A percentile compares a stretch with the other conserved stretches of the same genome.
Conservation (phyloP, 2,113 vertebrate species). For the Galeopterus variegatus region DNA sequence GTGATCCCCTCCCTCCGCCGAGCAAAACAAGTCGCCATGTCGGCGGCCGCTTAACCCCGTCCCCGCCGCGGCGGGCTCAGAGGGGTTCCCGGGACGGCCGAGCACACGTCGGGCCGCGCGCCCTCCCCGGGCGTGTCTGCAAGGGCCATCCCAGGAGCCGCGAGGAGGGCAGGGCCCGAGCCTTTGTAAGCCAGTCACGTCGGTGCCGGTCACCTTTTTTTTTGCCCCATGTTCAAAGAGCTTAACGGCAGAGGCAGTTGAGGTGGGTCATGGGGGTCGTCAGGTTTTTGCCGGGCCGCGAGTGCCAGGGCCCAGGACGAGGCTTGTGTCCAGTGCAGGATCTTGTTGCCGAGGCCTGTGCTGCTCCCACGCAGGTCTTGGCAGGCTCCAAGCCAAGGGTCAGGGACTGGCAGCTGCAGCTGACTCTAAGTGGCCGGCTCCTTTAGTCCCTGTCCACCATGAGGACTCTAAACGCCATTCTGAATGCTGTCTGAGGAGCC, state of each 20-base stretch:
- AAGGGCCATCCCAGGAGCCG: not conserved
- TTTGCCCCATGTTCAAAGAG: not conserved
- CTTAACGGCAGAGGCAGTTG: not conserved
- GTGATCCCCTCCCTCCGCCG: not conserved
- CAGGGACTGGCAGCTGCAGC: not conserved
- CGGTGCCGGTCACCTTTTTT: not conserved
- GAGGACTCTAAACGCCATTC: not conserved
- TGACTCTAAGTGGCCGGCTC: not conserved
- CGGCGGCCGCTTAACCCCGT: slow-evolving; percentile 38
- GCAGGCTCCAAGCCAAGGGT: not conserved
- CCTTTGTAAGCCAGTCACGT: not conserved
- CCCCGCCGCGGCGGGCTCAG: not conserved
- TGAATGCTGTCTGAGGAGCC: not conserved
- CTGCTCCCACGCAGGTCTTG: not conserved
- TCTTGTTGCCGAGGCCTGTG: not conserved
- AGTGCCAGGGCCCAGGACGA: not conserved
- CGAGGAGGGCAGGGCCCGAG: not conserved
- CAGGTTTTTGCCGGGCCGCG: not conserved
- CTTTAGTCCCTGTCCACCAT: not conserved
- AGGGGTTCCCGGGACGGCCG: too few species aligned
- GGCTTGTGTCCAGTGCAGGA: not conserved
- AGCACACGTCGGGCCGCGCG: not conserved
- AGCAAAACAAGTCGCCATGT: slow-evolving; percentile 46
- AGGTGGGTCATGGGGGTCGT: not conserved
- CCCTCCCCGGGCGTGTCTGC: not conserved